phyloP scores from a whole-genome alignment of 2,797 vertebrate species.

The Brachyrhaphis roseni region DNA sequence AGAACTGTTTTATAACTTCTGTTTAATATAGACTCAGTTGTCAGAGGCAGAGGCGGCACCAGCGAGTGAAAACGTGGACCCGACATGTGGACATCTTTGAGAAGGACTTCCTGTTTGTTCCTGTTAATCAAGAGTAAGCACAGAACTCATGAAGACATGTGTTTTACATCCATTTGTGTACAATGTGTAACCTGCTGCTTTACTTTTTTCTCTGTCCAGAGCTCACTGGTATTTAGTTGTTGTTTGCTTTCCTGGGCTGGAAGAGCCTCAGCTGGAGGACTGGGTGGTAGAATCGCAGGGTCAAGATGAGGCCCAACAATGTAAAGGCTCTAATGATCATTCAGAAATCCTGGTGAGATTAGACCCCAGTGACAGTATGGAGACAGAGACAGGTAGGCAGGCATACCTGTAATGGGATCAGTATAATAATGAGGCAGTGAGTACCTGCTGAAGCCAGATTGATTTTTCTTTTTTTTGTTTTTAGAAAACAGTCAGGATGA shows the following conservation, averaged over 20 bases:
- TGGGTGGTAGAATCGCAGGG: constrained; percentile 35
- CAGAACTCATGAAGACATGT: neutral
- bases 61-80: constrained; percentile 95
- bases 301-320: constrained; percentile 26
- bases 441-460: neutral
- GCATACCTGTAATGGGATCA: neutral
- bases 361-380: constrained; percentile 25
- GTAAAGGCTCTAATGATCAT: constrained; percentile 25
- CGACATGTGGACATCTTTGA: constrained; percentile 95
- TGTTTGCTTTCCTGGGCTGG: constrained; percentile 93
- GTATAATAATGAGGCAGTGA: neutral
- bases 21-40: constrained; percentile 46
- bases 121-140: constrained; percentile 98
- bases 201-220: constrained; percentile 70
- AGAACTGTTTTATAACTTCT: neutral
- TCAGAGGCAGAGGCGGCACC: constrained; percentile 90
- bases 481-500: constrained; percentile 55
- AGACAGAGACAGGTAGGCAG: constrained; percentile 47
- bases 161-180: neutral
- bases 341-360: constrained; percentile 20
- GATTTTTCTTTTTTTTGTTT: constrained; percentile 19
- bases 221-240: constrained; percentile 97
- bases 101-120: constrained; percentile 98
- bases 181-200: neutral
- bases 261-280: constrained; percentile 79